Evolutionary conservation across 2,797 vertebrate genomes (phyloP).

Genomic region (Catostomus latipinnis): DNA sequence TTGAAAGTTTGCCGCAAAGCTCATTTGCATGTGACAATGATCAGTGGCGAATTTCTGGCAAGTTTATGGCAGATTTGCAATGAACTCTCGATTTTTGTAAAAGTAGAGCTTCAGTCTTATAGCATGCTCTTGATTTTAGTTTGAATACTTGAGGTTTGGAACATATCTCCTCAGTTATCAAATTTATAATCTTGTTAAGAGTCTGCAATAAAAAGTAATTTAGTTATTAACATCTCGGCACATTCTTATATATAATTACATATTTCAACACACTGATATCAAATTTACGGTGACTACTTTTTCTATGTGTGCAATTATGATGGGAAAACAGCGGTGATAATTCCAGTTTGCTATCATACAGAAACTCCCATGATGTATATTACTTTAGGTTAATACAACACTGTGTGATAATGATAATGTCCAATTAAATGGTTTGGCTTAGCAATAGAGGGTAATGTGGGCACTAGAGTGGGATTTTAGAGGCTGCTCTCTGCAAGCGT

Average conservation of each 20-base stretch:
- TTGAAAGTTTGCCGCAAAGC: too few relatives aligned
- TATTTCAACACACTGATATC: constrained; percentile 38
- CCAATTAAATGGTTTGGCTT: constrained; percentile 46
- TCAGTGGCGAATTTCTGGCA: too few relatives aligned
- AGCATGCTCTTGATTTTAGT: too few relatives aligned
- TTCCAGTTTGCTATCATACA: constrained; percentile 40
- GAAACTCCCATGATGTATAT: constrained; percentile 51
- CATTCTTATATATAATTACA: constrained; percentile 43
- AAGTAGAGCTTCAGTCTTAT: too few relatives aligned
- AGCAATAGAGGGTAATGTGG: background rate
- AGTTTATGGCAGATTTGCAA: too few relatives aligned
- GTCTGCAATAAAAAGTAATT: constrained; percentile 46
- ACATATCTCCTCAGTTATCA: too few relatives aligned
- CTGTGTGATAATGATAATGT: constrained; percentile 47
- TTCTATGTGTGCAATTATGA: constrained; percentile 44
- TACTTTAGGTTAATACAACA: constrained; percentile 27
- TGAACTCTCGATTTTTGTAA: too few relatives aligned
- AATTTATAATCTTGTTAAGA: constrained; percentile 50
- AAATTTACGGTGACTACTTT: constrained; percentile 40
- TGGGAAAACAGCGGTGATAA: constrained; percentile 41
- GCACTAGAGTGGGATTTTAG: background rate
- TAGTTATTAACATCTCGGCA: constrained; percentile 45
- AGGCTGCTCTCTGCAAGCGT: constrained; percentile 18
- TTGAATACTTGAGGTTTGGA: too few relatives aligned
- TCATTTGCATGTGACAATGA: too few relatives aligned